These are phyloP conservation scores for Anas georgica DNA, from an alignment of 2,797 vertebrate genomes.

Conservation along the genomic window DNA sequence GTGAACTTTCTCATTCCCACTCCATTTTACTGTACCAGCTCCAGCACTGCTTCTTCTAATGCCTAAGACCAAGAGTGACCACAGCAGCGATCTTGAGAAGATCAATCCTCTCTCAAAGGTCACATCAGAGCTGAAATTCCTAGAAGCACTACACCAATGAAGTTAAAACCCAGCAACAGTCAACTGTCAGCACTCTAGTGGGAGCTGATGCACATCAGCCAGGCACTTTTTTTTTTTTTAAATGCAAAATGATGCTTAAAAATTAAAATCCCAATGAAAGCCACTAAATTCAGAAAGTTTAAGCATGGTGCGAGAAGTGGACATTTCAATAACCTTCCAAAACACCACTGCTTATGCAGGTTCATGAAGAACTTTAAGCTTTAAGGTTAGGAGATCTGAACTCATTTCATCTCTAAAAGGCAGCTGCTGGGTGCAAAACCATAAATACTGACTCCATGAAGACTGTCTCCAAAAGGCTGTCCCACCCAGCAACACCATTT, in stretches of 20 bases:
- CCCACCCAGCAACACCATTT: neutral
- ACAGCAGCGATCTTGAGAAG: neutral
- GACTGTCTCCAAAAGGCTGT: neutral
- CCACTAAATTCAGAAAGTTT: neutral
- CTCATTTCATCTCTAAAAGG: neutral
- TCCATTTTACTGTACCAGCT: neutral
- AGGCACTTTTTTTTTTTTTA: neutral
- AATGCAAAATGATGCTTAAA: neutral
- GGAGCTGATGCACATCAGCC: neutral
- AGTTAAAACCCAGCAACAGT: neutral
- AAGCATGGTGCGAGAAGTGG: neutral
- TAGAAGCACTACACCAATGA: neutral
- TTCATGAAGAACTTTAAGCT: neutral
- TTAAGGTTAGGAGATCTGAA: neutral
- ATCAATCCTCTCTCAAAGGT: neutral
- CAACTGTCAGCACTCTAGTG: neutral
- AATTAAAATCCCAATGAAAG: neutral
- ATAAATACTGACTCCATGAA: neutral
- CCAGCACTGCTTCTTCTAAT: neutral
- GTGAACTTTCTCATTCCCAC: neutral
- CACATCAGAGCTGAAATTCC: neutral
- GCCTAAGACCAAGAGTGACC: neutral
- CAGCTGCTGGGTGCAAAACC: neutral
- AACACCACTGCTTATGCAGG: neutral
- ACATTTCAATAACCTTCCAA: neutral